Base-by-base conservation (phyloP, 2,888 invertebrate genomes). In the Agriopis marginaria region DNA sequence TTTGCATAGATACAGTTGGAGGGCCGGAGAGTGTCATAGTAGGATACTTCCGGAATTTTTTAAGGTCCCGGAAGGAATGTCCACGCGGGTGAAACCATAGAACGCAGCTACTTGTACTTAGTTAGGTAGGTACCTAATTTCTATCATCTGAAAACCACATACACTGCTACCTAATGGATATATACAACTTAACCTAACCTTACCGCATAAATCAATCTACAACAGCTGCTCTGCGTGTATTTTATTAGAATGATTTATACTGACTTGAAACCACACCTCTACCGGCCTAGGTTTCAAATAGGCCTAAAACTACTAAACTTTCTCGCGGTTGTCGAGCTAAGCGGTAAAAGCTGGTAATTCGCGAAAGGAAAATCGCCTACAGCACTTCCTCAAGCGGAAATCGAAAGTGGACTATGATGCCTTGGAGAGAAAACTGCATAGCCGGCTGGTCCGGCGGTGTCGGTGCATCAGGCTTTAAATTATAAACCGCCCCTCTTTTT, bases 371-470 rank as follows among this genome's bases (percentile, higher is more conserved):
- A 93, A 92, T 88, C 83, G 79, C 77, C 77, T 75, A 77, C 67
- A 63, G 73, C 84, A 92, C 91, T 93, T 93, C 93, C 93, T 92
- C 88, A 79, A 92, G 89, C 88, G 92, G 91, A 93, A 93, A 93
- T 89, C 85, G 93, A 93, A 93, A 93, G 93, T 92, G 86, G 86
- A 72, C 82, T 84, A 82, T 83, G 82, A 85, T 86, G 80, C 76
- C 75, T 62, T 72, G 79, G 93, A 90, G 92, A 92, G 92, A 92
- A 92, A 93, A 92, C 89, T 89, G 88, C 88, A 89, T 78, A 45
- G 44, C 32, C 62, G 51, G 56, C 23, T 14, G 45, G 14, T 7
- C 10, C 32, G 51, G 51, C 1, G 11, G 32, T 17, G 53, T 11
- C 32, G 55, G 44, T 77, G 75, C 75, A 75, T 66, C 50, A 53